These are phyloP conservation scores for Pelobates cultripes DNA, from an alignment of 2,797 vertebrate species.

Conservation along the genomic window DNA sequence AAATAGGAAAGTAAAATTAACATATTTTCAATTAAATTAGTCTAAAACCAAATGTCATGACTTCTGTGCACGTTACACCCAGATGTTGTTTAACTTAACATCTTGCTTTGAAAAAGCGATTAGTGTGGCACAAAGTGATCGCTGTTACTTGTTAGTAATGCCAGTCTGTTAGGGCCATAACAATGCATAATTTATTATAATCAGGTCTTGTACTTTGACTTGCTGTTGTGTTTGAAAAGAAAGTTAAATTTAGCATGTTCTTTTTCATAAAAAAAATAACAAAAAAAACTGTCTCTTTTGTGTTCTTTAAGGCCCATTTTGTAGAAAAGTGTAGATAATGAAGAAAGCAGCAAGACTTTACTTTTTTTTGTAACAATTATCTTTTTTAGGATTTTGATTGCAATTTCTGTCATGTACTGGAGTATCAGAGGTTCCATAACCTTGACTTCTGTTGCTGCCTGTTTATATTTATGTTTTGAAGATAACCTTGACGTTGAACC, in stretches of 20 bases:
- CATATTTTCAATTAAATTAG: conserved; percentile 16
- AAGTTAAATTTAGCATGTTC: conserved; percentile 38
- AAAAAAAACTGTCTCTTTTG: conserved; percentile 2
- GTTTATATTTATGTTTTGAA: too few relatives aligned
- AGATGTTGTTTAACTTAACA: conserved; percentile 65
- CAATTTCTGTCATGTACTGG: too few relatives aligned
- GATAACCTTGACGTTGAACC: too few relatives aligned
- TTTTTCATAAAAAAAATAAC: background rate
- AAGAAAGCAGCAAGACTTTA: too few relatives aligned
- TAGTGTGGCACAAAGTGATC: conserved; percentile 17
- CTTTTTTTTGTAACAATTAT: too few relatives aligned
- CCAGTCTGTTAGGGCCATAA: conserved; percentile 21
- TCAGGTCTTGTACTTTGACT: conserved; percentile 29
- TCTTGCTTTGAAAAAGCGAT: conserved; percentile 42
- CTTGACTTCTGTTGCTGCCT: too few relatives aligned
- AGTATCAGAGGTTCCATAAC: too few relatives aligned
- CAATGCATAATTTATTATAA: background rate
- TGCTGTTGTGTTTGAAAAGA: conserved; percentile 39
- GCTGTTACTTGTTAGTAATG: conserved; percentile 6
- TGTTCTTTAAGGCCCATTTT: too few relatives aligned
- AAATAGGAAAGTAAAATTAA: conserved; percentile 7
- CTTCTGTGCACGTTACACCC: conserved; percentile 49
- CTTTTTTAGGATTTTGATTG: too few relatives aligned
- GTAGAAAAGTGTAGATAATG: too few relatives aligned
- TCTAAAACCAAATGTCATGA: conserved; percentile 33